Evolutionary conservation across 1,140 invertebrate species (phyloP), one percentile per base, ranked within the genome.

Genomic region (Drosophila watanabei): DNA sequence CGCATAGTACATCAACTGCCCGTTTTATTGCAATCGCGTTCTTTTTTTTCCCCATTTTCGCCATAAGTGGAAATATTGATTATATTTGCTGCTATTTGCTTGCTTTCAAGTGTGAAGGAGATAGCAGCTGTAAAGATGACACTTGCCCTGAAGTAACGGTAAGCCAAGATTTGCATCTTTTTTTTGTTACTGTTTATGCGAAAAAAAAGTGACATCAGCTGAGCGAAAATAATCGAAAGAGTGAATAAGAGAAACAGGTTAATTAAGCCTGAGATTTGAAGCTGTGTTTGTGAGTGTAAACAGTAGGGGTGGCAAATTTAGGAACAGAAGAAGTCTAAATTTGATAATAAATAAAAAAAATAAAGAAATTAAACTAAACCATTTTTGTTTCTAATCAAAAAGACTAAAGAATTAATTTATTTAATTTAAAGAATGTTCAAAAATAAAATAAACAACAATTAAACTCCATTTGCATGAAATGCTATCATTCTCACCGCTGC

Each of bases 141-240:
- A 56, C 54, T 56, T 56, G 54, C 54, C 54, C 54, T 56, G 33
- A 56, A 56, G 56, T 58, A 58, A 58, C 33, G 56, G 56, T 43
- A 52, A 6, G 18, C 18, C n/a, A 10, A 62, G 37, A 66, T 63
- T 37, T 24, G 33, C 33, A 63, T 56, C 32, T 37, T 20, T 35
- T 35, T 32, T 28, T 18, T 24, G 14, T 48, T 20, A 30, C 24
- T 16, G 18, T 66, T 71, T 32, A 33, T 46, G 20, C 37, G 13
- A 37, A 24, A 43, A 24, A 43, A 56, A 32, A 88, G 24, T 89
- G 85, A 89, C 85, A 89, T 89, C 85, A 89, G 85, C 85, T 88
- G 86, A 65, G 30, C 54, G n/a, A 89, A 89, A 89, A 89, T 81
- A 79, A 71, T 63, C 58, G n/a, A 16, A 59, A 33, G 28, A 54